phyloP scores from a whole-genome alignment of 2,797 vertebrate genomes.

The Aldrovandia affinis region DNA sequence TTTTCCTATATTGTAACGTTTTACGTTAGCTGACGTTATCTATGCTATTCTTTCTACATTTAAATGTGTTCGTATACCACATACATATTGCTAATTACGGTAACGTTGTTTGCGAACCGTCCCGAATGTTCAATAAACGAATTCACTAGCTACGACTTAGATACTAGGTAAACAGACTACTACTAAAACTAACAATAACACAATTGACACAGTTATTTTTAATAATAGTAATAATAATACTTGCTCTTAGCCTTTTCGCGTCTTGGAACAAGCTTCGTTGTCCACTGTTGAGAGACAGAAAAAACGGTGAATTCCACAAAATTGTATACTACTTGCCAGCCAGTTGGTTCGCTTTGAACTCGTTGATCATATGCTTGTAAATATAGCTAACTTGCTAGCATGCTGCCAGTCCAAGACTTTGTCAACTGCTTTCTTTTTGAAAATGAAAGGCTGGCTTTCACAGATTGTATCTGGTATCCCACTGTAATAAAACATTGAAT shows the following conservation, averaged over 20 bases:
- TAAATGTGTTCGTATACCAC: no score
- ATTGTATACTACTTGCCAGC: not conserved
- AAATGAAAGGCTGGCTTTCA: not conserved
- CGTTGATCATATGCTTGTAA: not conserved
- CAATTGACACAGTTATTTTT: no score
- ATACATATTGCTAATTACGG: no score
- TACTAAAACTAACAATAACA: no score
- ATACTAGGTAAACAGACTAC: no score
- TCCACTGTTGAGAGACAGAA: not conserved
- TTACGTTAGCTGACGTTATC: no score
- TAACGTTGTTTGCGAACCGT: no score
- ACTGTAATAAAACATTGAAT: not conserved
- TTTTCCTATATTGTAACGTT: no score
- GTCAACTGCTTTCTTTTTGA: not conserved
- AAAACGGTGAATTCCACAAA: not conserved
- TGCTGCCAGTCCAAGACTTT: constrained; percentile 1
- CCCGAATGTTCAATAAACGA: no score
- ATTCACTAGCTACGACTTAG: no score
- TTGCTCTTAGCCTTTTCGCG: not conserved
- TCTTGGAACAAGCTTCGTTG: not conserved
- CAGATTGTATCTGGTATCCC: not conserved
- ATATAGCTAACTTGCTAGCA: not conserved
- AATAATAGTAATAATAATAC: not conserved
- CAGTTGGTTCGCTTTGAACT: not conserved
- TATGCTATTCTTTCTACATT: no score